phyloP scores from a whole-genome alignment of 2,797 vertebrate species.

The Gadopsis marmoratus region DNA sequence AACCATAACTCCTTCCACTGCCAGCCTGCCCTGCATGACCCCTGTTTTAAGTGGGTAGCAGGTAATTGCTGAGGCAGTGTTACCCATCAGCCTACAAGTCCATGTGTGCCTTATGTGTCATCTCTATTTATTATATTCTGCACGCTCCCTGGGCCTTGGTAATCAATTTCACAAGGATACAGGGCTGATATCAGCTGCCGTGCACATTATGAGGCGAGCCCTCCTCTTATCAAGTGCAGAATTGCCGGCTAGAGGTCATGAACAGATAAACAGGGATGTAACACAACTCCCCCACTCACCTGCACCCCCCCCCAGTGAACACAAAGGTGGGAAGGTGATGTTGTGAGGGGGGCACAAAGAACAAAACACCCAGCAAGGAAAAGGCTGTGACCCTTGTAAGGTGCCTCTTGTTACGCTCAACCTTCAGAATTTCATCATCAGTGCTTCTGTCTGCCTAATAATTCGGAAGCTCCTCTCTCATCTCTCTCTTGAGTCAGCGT shows the following conservation, averaged over 20 bases:
- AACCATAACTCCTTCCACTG: slow-evolving; percentile 86
- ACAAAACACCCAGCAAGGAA: slow-evolving; percentile 86
- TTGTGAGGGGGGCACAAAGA: slow-evolving; percentile 77
- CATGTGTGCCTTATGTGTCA: slow-evolving; percentile 87
- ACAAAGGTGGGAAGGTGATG: slow-evolving; percentile 82
- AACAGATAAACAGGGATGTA: slow-evolving; percentile 99
- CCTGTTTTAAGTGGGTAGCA: slow-evolving; percentile 87
- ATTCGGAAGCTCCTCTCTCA: slow-evolving; percentile 92
- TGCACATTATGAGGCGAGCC: slow-evolving; percentile 91
- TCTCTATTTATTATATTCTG: slow-evolving; percentile 98
- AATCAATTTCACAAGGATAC: slow-evolving; percentile 95
- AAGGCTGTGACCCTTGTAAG: slow-evolving; percentile 96
- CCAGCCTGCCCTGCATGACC: slow-evolving; percentile 83
- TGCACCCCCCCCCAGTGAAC: slow-evolving; percentile 81
- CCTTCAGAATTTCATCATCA: slow-evolving; percentile 99
- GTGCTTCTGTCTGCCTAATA: slow-evolving; percentile 95
- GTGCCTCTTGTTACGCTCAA: slow-evolving; percentile 98
- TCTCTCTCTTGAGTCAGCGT: slow-evolving; percentile 85
- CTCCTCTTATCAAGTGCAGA: slow-evolving; percentile 99
- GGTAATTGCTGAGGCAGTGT: slow-evolving; percentile 88
- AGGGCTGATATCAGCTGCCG: slow-evolving; percentile 91
- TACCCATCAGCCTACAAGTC: slow-evolving; percentile 85
- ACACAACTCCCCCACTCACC: slow-evolving; percentile 84
- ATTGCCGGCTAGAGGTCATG: slow-evolving; percentile 99
- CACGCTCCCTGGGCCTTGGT: slow-evolving; percentile 88